phyloP scores from a whole-genome alignment of 2,888 invertebrate genomes.

The Nymphalis urticae region DNA sequence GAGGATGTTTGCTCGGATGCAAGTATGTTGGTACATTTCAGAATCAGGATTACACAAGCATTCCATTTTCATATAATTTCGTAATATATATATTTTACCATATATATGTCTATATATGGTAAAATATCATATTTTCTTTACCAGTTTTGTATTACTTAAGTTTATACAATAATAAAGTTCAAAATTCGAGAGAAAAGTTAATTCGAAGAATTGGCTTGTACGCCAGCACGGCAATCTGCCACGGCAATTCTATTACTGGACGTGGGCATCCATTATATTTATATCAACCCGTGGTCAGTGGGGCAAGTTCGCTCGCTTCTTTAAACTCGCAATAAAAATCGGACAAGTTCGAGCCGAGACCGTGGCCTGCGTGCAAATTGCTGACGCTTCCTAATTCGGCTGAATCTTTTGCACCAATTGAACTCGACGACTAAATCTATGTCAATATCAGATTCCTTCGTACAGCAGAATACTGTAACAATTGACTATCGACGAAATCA shows the following conservation, averaged over 20 bases:
- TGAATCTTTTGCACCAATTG: slow-evolving; percentile 39
- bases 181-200: not conserved
- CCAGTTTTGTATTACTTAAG: not conserved
- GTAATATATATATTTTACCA: not conserved
- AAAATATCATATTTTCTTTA: not conserved
- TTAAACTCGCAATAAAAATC: slow-evolving; percentile 74
- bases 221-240: slow-evolving; percentile 29
- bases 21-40: slow-evolving; percentile 10
- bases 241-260: slow-evolving; percentile 35
- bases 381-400: slow-evolving; percentile 45
- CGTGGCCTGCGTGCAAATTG: slow-evolving; percentile 58
- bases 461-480: not conserved
- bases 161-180: not conserved
- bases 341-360: slow-evolving; percentile 73
- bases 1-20: slow-evolving; percentile 31
- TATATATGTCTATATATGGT: not conserved
- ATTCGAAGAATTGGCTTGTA: slow-evolving; percentile 15
- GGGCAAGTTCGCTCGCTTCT: slow-evolving; percentile 77
- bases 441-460: not conserved
- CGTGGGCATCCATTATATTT: slow-evolving; percentile 61
- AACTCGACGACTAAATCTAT: slow-evolving; percentile 12
- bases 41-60: slow-evolving; percentile 16
- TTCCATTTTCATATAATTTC: slow-evolving; percentile 7
- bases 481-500: not conserved
- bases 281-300: slow-evolving; percentile 72